Base-by-base conservation (phyloP, 2,888 invertebrate genomes). In the Microdon myrmicae region DNA sequence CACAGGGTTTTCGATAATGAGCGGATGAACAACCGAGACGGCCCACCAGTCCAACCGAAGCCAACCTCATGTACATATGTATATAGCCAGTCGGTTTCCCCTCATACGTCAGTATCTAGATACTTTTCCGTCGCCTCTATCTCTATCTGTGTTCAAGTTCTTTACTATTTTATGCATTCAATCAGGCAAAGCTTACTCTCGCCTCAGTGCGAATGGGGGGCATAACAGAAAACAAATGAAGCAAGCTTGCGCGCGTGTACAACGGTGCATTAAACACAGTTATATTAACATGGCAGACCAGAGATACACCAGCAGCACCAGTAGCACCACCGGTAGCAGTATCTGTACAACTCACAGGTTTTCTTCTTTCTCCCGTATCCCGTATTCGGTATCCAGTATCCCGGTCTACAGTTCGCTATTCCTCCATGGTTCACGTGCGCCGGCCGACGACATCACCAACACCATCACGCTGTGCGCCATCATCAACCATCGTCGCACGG, bases 171-270 rank as follows among this genome's bases (percentile, higher is more conserved):
- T 64, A 53, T 64, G 64, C 58, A 64, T 64, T 56, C 58, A 64
- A 64, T 64, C 64, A 64, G 38, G 64, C 58, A 64, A 64, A 64
- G 61, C 61, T 60, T 43, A 41, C 32, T 31, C 39, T 39, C 39
- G 20, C 41, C 43, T 55, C 56, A 64, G 45, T 51, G 47, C 56
- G 64, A 64, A 58, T 58, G 64, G 58, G 58, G 64, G 51, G 64
- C 64, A 64, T 64, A 64, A 64, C 64, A 64, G 56, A 64, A 64
- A 64, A 53, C 64, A 64, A 64, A 64, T 64, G 58, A 64, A 64
- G 58, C 64, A 64, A 64, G 64, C 64, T 64, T 64, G 64, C 64
- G 64, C 64, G 64, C 64, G 64, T 64, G 64, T 64, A 64, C 64
- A 64, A 64, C 64, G 64, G 64, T 64, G 64, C 64, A 64, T 64